Base-by-base conservation (phyloP, 2,797 vertebrate genomes). In the Echiichthys vipera region DNA sequence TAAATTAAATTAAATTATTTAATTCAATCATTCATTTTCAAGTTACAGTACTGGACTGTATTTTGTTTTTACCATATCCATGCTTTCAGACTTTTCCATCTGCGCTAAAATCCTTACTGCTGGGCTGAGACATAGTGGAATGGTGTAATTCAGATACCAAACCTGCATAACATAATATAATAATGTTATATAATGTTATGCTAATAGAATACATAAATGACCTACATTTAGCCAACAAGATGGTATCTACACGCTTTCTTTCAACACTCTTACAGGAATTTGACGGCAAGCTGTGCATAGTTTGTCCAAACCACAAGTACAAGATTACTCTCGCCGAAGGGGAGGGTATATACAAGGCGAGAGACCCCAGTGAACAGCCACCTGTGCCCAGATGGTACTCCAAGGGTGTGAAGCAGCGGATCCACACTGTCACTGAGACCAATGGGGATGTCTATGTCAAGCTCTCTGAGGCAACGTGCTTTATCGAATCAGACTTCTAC, bases 221-320 rank as follows among this genome's bases (percentile, higher is more conserved):
- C 70, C 61, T 71, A 36, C 37, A 61, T 17, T 74, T 67, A 36
- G 45, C 30, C 36, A 22, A 56, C 66, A 61, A 9, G 12, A 49
- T 22, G 51, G 65, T 80, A 47, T 70, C 77, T 39, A 71, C 49
- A 51, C 70, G 39, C 12, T 69, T 62, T 84, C 39, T 71, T 56
- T 77, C 62, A 32, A 55, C 54, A 27, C 42, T 25, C 45, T 50
- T 10, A 9, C 85, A 98, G 98, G 97, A 99, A 73, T 88, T 97
- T 4, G 78, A 91, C 62, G 94, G 95, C 84, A 95, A 94, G 83
- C 71, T 95, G 0, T 99, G 98, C 84, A 95, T 99, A 82, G 88
- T 97, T 89, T 99, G 97, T 79, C 97, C 97, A 13, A 97, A 95
- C 84, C 97, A 99, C 94, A 97, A 97, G 78, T 99, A 94, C 85